Base-by-base conservation (phyloP, 53 echinoderm and acorn worm genomes). In the Echinometra lucunter region DNA sequence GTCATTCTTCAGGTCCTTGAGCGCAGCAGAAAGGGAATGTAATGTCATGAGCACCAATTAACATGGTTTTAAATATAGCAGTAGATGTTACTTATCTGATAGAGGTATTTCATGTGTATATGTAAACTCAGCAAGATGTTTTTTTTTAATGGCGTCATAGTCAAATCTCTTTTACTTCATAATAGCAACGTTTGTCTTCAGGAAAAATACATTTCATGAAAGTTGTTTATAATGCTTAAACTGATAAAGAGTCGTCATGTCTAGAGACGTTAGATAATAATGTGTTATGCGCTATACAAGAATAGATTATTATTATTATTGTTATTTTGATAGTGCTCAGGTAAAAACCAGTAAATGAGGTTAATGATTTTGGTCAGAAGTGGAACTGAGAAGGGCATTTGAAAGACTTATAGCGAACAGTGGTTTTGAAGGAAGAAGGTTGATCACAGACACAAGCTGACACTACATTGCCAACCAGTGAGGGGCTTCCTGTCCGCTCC, bases 401-500 rank as follows among this genome's bases (percentile, higher is more conserved):
- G 35, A 72, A 72, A 42, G 42, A 38, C 7, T 40, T 18, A 28
- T 6, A 67, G 10, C 0, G 67, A 69, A 42, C 37, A 78, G 40
- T 40, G 19, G 78, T 78, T 40, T 21, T 19, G 78, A 37, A 18
- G 78, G 18, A 18, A 18, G 38, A 8, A 78, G 78, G 42, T 42
- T 78, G 38, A 78, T 78, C 19, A n/a, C n/a, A 74, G 74, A n/a
- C 85, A 8, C 17, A 44, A 83, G 45, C 83, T 88, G 88, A 55
- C 88, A 88, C 16, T 78, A 56, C 55, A 49, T n/a, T 88, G 88
- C 88, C 53, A 45, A 82, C 44, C 27, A 49, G 88, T 32, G 34
- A 88, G 78, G n/a, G 38, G 56, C 37, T 88, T 88, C 88, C 83
- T 83, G 83, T 83, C 83, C 83, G 10, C 72, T 44, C 44, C 55